These are phyloP conservation scores for Pasiphila rectangulata DNA, from an alignment of 2,888 invertebrate species.

Conservation along the genomic window DNA sequence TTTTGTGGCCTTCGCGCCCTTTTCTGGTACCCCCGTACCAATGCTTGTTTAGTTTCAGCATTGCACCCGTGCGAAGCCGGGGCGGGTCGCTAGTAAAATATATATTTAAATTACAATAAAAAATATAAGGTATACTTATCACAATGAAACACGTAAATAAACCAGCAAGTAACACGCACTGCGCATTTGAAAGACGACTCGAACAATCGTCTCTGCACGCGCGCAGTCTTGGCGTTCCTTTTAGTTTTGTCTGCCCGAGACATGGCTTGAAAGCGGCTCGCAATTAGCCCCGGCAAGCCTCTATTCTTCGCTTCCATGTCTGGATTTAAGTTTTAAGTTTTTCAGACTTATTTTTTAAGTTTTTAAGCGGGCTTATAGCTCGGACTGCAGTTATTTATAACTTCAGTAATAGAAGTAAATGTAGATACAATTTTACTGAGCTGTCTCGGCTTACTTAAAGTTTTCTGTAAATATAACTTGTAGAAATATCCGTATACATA, in stretches of 20 bases:
- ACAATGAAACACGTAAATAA: slow-evolving; percentile 4
- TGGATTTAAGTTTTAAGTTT: slow-evolving; percentile 17
- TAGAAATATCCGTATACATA: no score
- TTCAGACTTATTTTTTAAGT: not conserved
- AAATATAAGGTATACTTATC: no score
- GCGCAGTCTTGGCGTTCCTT: slow-evolving; percentile 48
- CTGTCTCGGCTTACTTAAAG: no score
- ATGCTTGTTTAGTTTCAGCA: no score
- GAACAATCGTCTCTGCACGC: slow-evolving; percentile 45
- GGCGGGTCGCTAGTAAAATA: no score
- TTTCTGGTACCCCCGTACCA: no score
- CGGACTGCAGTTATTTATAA: not conserved
- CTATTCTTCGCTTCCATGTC: slow-evolving; percentile 27
- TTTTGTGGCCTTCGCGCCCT: no score
- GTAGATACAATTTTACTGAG: not conserved
- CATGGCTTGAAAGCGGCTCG: slow-evolving; percentile 57
- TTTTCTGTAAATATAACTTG: no score
- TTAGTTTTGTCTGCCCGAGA: slow-evolving; percentile 48
- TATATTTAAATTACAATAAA: no score
- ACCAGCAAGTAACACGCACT: slow-evolving; percentile 26
- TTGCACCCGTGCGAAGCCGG: no score
- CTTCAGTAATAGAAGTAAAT: no score
- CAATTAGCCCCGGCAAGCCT: slow-evolving; percentile 58
- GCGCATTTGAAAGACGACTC: slow-evolving; percentile 41
- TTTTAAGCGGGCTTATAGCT: not conserved